Base-by-base conservation (phyloP, 2,113 vertebrate genomes). In the Sebastes schlegelii region DNA sequence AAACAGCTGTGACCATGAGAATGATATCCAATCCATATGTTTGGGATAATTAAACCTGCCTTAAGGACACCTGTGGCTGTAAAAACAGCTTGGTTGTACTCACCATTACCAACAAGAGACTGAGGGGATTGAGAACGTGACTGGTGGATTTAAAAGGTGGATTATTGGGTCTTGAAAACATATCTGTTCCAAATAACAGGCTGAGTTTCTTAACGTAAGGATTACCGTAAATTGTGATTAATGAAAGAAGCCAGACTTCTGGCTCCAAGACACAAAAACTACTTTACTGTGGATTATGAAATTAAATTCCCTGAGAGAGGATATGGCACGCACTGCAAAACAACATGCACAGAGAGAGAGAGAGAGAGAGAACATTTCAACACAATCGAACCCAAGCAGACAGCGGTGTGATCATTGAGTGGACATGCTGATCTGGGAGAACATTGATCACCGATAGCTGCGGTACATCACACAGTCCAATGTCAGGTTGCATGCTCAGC, bases 291-390 rank as follows among this genome's bases (percentile, higher is more conserved):
- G 52, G 77, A 85, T 88, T 84, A 80, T 54, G 54, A 80, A 82
- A 77, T 87, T n/a, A 17, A 74, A 75, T 69, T 69, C 23, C 58
- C n/a, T 6, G 62, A 67, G 45, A 61, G 64, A 43, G 51, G 43
- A 77, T 46, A 9, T 45, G 17, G 48, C 16, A 40, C 42, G 3
- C 16, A 55, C 62, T 21, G 46, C 51, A 77, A 46, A 74, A 81
- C 57, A 66, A 83, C 84, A 85, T 89, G 88, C 91, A 86, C 64
- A 85, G 76, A 86, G 60, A 86, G 66, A 49, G 23, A 68, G 58
- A 46, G 21, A 64, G 17, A 42, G 63, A 43, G 43, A 14, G 63
- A 65, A n/a, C 34, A 66, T 17, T 62, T 74, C 21, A 54, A 74
- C 49, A 52, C 40, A 63, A 11, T 57, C 5, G 1, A 60, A 60